Conservation (phyloP, 1,140 invertebrate species). For the Bursaphelenchus mucronatus region DNA sequence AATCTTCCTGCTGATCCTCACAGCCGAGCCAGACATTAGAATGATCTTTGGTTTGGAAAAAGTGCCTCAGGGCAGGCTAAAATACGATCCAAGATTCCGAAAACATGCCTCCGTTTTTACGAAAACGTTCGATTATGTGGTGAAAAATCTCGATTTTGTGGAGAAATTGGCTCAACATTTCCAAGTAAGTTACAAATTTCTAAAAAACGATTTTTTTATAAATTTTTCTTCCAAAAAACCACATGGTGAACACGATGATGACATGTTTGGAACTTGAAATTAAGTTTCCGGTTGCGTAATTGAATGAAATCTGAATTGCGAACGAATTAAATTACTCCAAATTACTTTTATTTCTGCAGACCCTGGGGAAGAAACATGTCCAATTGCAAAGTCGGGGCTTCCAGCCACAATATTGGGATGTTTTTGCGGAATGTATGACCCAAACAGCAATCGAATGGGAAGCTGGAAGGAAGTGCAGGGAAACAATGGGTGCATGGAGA, state of each 20-base stretch:
- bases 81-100: conserved; percentile 39
- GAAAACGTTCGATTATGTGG: conserved; percentile 39
- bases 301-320: not conserved
- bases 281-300: not conserved
- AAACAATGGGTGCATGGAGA: conserved; percentile 37
- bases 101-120: conserved; percentile 37
- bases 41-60: conserved; percentile 48
- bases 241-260: not conserved
- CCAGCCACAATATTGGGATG: conserved; percentile 40
- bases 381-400: conserved; percentile 39
- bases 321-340: not conserved
- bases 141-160: conserved; percentile 43
- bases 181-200: conserved; percentile 16
- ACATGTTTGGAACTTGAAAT: not conserved
- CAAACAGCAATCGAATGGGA: conserved; percentile 18
- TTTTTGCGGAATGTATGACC: conserved; percentile 37
- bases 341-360: conserved; percentile 23
- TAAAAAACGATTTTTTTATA: not conserved
- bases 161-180: conserved; percentile 46
- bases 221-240: not conserved
- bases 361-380: conserved; percentile 48
- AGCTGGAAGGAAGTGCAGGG: conserved; percentile 32
- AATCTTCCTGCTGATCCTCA: conserved; percentile 41
- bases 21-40: conserved; percentile 47
- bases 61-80: conserved; percentile 37